Evolutionary conservation across 2,888 invertebrate species (phyloP).

Genomic region (Brassicogethes aeneus): DNA sequence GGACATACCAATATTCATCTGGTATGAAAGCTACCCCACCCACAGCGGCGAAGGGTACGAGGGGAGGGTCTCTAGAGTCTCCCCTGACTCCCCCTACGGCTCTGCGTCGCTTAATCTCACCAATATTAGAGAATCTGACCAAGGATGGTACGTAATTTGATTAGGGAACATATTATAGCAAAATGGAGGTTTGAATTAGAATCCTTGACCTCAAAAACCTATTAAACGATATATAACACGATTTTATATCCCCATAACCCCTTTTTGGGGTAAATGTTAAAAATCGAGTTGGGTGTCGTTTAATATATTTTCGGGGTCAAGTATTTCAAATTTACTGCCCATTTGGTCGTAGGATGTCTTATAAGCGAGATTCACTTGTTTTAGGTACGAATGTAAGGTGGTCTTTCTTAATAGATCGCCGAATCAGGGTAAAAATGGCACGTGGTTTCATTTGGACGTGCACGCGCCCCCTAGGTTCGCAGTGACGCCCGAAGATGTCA

Average conservation of each 20-base stretch:
- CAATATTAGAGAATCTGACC: constrained; percentile 86
- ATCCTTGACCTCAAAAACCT: too few relatives aligned
- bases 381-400: constrained; percentile 52
- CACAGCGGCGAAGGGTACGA: constrained; percentile 94
- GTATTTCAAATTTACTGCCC: background rate
- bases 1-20: constrained; percentile 95
- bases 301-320: constrained; percentile 3
- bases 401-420: constrained; percentile 92
- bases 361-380: constrained; percentile 1
- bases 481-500: constrained; percentile 91
- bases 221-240: too few relatives aligned
- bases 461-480: constrained; percentile 93
- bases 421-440: constrained; percentile 87
- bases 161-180: too few relatives aligned
- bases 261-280: too few relatives aligned
- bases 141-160: constrained; percentile 88
- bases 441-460: constrained; percentile 97
- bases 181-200: too few relatives aligned
- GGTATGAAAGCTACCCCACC: constrained; percentile 96
- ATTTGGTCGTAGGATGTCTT: background rate
- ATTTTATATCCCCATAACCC: too few relatives aligned
- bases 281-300: constrained; percentile 42
- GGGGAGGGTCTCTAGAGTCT: constrained; percentile 82
- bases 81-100: constrained; percentile 80
- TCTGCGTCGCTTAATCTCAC: constrained; percentile 93